Evolutionary conservation across 2,797 vertebrate species (phyloP), one percentile per base, ranked within the genome.

Genomic region (Cryptoprocta ferox): DNA sequence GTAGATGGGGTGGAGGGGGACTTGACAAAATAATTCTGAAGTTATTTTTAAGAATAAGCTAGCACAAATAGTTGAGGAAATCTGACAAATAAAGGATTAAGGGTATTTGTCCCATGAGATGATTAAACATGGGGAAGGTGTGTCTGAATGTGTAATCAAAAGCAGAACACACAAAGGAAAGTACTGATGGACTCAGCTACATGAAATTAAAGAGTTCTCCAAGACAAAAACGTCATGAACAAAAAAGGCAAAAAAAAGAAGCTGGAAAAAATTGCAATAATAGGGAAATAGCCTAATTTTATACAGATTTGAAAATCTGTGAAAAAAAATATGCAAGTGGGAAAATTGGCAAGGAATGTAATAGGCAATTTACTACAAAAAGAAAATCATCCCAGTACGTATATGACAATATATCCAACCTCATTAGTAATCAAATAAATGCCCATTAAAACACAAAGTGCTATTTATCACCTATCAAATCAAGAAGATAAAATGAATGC

Each of bases 11-110:
- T 0, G 71, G 15, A 9, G 56, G 56, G 7, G 56, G 18, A 56
- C 39, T 73, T 83, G 71, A 86, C 15, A 89, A 71, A 95, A 89
- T 83, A 88, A 61, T 88, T 76, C 50, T 86, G 45, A 97, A 91
- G 32, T 88, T 82, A 83, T 70, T 94, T 89, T 95, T 87, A 94
- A 76, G 37, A 94, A 97, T 71, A 76, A 91, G 63, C 35, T 91
- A 35, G 35, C 48, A 78, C n/a, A 94, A 75, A 90, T 14, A 50
- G 66, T 71, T 86, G 85, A 80, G 28, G 84, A 83, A 83, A 83
- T 59, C 0, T 84, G 37, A 16, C 39, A 88, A 50, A 45, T 73
- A 56, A 82, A 65, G 56, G 78, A 73, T 59, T 96, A 78, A 56
- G 16, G 11, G 2, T 75, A 87, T 91, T 68, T 95, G 45, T 73